Evolutionary conservation across 1,140 invertebrate genomes (phyloP).

Genomic region (Carposina sasakii): DNA sequence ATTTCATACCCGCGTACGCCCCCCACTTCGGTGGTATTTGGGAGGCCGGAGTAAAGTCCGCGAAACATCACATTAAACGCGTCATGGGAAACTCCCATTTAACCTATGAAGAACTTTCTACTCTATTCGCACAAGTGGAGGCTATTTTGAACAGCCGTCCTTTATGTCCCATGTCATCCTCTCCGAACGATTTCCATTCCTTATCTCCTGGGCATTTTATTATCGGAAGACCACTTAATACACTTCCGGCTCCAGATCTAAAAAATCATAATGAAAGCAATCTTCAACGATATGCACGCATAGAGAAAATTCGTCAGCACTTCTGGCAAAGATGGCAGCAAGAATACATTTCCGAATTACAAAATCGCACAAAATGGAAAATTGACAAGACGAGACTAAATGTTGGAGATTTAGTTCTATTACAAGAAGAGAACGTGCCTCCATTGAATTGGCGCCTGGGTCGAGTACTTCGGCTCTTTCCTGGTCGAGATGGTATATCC

Average conservation of each 20-base stretch:
- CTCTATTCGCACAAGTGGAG: constrained; percentile 8
- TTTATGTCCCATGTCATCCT: constrained; percentile 6
- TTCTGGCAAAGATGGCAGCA: not conserved
- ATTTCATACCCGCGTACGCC: not conserved
- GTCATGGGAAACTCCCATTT: not conserved
- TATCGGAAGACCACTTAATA: constrained; percentile 12
- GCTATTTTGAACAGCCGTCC: constrained; percentile 2
- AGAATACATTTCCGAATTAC: not conserved
- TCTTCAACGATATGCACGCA: not conserved
- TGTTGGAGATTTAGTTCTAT: not conserved
- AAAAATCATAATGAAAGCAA: not conserved
- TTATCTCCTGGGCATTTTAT: constrained; percentile 36
- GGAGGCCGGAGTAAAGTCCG: not conserved
- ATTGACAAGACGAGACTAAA: not conserved
- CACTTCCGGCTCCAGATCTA: not conserved
- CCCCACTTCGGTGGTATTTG: constrained; percentile 1
- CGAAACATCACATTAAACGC: not conserved
- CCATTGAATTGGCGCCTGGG: not conserved
- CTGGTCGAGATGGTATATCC: not conserved
- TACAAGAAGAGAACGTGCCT: not conserved
- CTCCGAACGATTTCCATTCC: constrained; percentile 23
- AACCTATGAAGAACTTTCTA: constrained; percentile 4
- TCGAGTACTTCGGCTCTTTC: not conserved
- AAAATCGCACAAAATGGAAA: not conserved
- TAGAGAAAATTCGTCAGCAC: not conserved